phyloP scores from a whole-genome alignment of 2,113 vertebrate genomes.

The Pelecanoides urinatrix region DNA sequence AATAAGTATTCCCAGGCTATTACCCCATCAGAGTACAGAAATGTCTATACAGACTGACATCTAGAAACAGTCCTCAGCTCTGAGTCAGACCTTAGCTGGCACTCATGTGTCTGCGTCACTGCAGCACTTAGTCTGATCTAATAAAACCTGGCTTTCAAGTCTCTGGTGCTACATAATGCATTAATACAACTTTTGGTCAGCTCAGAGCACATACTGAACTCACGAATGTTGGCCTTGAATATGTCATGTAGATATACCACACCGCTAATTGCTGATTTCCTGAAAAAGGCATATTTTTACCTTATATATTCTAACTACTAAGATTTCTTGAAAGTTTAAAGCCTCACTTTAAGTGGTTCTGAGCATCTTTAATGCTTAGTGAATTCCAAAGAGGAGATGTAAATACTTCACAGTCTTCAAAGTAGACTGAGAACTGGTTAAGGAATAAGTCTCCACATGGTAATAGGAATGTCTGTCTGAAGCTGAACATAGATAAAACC shows the following conservation, averaged over 20 bases:
- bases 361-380: neutral
- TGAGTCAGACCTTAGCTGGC: neutral
- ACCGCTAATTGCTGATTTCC: neutral
- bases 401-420: neutral
- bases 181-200: neutral
- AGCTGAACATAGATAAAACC: neutral
- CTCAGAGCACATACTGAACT: neutral
- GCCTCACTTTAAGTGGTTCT: neutral
- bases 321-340: neutral
- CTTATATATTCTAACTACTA: neutral
- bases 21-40: neutral
- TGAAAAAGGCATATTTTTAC: neutral
- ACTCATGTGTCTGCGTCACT: neutral
- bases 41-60: neutral
- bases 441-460: neutral
- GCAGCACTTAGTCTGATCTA: neutral
- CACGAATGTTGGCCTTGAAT: neutral
- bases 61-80: neutral
- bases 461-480: neutral
- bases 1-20: neutral
- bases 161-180: neutral
- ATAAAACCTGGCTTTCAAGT: neutral
- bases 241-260: neutral
- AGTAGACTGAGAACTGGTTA: neutral
- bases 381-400: neutral